Evolutionary conservation across 2,797 vertebrate genomes (phyloP).

Genomic region (Xerus rutilus): DNA sequence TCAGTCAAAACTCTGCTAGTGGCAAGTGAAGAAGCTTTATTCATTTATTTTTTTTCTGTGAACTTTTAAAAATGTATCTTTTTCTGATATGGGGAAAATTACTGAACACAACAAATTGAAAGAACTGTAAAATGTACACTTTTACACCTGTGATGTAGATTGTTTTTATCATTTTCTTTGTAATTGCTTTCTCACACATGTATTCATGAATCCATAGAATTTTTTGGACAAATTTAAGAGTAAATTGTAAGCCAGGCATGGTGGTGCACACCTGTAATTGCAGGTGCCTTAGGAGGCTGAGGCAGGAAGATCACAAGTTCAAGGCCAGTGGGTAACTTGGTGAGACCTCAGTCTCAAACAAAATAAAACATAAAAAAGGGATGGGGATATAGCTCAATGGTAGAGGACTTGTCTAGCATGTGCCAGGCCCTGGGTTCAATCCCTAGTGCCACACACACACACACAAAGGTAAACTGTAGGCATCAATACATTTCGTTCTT

Average conservation of each 20-base stretch:
- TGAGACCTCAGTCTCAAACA: neutral
- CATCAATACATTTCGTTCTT: neutral
- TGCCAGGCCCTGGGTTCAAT: neutral
- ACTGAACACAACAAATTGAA: neutral
- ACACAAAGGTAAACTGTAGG: neutral
- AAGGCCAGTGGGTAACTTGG: neutral
- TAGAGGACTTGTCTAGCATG: neutral
- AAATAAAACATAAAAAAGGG: neutral
- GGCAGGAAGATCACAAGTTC: neutral
- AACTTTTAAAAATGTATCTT: neutral
- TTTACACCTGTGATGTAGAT: neutral
- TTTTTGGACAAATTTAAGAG: constrained; percentile 5
- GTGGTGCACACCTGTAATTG: neutral
- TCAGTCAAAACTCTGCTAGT: neutral
- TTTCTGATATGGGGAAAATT: neutral
- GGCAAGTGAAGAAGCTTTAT: neutral
- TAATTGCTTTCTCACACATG: neutral
- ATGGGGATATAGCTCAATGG: neutral
- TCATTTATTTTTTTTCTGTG: neutral
- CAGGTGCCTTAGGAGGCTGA: neutral
- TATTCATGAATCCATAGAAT: neutral
- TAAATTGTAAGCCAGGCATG: neutral
- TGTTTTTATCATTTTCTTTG: neutral
- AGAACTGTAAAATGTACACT: neutral
- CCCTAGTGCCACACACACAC: no score